Percentiles rank a stretch among this genome's conserved stretches.
Evolutionary conservation across 2,113 vertebrate genomes (phyloP).

Genomic region (Eurystomus gularis): DNA sequence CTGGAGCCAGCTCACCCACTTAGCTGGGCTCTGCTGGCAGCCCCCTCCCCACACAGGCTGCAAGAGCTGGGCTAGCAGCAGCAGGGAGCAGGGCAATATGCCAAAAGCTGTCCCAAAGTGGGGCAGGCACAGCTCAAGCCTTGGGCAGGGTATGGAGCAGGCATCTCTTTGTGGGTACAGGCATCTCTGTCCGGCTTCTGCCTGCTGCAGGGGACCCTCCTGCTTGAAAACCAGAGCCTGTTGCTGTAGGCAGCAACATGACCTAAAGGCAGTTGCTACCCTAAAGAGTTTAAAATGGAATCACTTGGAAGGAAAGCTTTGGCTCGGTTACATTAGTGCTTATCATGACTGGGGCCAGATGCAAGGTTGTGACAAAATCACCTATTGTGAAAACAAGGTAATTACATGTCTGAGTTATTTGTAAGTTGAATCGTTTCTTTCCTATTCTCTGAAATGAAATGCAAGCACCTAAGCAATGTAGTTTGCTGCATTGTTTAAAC

Average conservation of each 20-base stretch:
- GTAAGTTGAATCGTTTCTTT: neutral
- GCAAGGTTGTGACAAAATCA: neutral
- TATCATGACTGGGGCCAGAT: accelerated
- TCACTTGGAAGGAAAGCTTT: neutral
- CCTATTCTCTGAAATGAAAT: neutral
- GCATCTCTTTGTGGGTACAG: neutral
- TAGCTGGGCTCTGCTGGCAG: neutral
- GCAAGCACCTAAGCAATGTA: neutral
- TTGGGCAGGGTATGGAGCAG: neutral
- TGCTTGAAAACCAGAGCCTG: neutral
- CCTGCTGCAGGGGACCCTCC: too few species aligned
- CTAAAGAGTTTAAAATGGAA: neutral
- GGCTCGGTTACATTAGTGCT: neutral
- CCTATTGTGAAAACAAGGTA: neutral
- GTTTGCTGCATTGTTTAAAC: neutral
- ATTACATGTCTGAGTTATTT: neutral
- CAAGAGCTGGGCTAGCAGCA: neutral
- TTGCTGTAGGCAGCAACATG: neutral
- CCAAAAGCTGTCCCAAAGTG: neutral
- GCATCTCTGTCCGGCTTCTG: neutral
- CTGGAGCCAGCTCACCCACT: neutral
- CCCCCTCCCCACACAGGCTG: accelerated
- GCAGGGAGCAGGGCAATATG: neutral
- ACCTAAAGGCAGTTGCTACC: neutral
- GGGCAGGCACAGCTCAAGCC: neutral